phyloP scores from a whole-genome alignment of 1,140 invertebrate genomes.

The Drosophila micromelanica region DNA sequence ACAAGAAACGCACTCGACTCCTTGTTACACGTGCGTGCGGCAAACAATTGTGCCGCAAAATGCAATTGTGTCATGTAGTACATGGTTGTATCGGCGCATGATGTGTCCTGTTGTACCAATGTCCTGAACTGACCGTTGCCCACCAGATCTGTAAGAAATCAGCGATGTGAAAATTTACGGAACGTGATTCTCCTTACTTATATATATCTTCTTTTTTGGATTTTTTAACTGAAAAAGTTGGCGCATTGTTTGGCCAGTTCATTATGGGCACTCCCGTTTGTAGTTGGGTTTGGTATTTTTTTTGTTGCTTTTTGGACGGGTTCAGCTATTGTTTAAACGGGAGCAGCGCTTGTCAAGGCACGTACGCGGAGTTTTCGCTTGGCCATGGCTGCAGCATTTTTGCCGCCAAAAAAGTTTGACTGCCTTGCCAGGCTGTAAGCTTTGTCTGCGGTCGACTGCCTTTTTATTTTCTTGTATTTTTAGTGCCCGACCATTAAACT shows the following conservation, averaged over 20 bases:
- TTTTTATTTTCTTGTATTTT: slow-evolving; percentile 36
- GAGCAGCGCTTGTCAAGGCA: slow-evolving; percentile 48
- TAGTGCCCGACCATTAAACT: slow-evolving; percentile 68
- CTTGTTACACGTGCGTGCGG: slow-evolving; percentile 69
- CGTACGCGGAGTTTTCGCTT: slow-evolving; percentile 46
- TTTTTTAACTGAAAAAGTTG: slow-evolving; percentile 45
- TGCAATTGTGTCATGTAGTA: slow-evolving; percentile 75
- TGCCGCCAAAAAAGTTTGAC: slow-evolving; percentile 26
- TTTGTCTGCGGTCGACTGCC: slow-evolving; percentile 69
- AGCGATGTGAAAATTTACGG: slow-evolving; percentile 72
- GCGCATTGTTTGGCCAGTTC: slow-evolving; percentile 71
- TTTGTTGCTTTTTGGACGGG: slow-evolving; percentile 19
- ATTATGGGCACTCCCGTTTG: slow-evolving; percentile 42
- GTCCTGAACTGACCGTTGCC: slow-evolving; percentile 32
- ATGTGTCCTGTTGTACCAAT: slow-evolving; percentile 22
- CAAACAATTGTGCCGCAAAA: slow-evolving; percentile 62
- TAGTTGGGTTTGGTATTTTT: slow-evolving; percentile 34
- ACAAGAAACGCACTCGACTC: slow-evolving; percentile 48
- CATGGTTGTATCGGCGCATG: slow-evolving; percentile 6
- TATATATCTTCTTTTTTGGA: slow-evolving; percentile 28
- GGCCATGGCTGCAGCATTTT: slow-evolving; percentile 1
- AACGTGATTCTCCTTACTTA: slow-evolving; percentile 62
- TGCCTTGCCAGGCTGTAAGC: slow-evolving; percentile 40
- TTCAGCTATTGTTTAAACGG: slow-evolving; percentile 34
- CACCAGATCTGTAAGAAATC: slow-evolving; percentile 45